Evolutionary conservation across 2,888 invertebrate genomes (phyloP).

Genomic region (Dascillus cervinus): DNA sequence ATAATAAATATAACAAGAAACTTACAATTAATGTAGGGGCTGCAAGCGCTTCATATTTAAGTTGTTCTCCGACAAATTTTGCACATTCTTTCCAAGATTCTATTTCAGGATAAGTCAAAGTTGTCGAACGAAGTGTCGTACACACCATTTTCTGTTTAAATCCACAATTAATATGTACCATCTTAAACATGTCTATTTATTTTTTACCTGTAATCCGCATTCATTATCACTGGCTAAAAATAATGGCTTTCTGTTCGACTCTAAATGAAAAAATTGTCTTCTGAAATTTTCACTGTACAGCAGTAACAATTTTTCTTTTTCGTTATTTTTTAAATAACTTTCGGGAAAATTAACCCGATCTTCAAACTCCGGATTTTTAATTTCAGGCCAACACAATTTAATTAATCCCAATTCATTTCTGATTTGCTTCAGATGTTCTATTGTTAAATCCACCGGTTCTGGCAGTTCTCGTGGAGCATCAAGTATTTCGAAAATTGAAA

Average conservation of each 20-base stretch:
- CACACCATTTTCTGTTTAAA: conserved; percentile 82
- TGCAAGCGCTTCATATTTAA: conserved; percentile 64
- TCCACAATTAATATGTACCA: no score
- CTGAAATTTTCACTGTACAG: conserved; percentile 74
- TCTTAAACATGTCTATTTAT: not conserved
- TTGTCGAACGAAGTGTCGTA: conserved; percentile 72
- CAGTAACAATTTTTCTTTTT: conserved; percentile 64
- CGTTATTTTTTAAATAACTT: conserved; percentile 56
- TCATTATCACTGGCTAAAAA: conserved; percentile 69
- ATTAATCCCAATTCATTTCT: conserved; percentile 54
- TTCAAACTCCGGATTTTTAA: conserved; percentile 49
- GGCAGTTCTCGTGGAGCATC: conserved; percentile 33
- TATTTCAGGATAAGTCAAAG: conserved; percentile 62
- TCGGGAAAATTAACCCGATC: conserved; percentile 53
- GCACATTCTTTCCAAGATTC: conserved; percentile 66
- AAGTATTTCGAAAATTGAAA: conserved; percentile 33
- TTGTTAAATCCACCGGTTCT: conserved; percentile 39
- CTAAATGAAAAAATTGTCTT: conserved; percentile 55
- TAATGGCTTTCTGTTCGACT: conserved; percentile 55
- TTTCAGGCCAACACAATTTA: conserved; percentile 57
- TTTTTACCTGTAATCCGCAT: conserved; percentile 62
- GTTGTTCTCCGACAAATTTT: conserved; percentile 68
- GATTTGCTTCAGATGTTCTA: conserved; percentile 50
- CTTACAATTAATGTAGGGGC: conserved; percentile 62
- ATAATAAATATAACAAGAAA: conserved; percentile 22